Percentiles rank a stretch among this genome's conserved stretches.
Evolutionary conservation across 2,888 invertebrate genomes (phyloP).

Genomic region (Cepaea hortensis): DNA sequence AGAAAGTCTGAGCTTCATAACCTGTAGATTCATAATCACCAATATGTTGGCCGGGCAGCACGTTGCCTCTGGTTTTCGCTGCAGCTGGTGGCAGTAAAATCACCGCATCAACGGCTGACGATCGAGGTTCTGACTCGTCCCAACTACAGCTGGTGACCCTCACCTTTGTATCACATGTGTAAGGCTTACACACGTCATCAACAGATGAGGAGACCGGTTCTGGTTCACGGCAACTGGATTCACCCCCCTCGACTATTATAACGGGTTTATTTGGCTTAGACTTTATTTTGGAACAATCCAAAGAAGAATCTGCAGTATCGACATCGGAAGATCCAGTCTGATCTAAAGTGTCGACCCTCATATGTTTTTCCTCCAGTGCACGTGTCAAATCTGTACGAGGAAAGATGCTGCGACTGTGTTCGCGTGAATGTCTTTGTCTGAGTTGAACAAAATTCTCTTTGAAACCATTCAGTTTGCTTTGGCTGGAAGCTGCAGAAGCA

Average conservation of each 20-base stretch:
- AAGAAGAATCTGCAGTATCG: background rate
- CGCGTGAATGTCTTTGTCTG: background rate
- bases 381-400: background rate
- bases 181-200: background rate
- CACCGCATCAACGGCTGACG: background rate
- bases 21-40: background rate
- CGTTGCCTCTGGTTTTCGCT: background rate
- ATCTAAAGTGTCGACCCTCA: background rate
- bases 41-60: background rate
- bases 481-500: background rate
- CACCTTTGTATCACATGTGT: background rate
- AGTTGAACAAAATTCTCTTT: slow-evolving; percentile 13
- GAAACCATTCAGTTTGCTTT: background rate
- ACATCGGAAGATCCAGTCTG: background rate
- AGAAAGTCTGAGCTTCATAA: background rate
- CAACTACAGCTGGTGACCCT: background rate
- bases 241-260: background rate
- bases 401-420: background rate
- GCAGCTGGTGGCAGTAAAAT: background rate
- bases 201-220: background rate
- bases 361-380: too few species aligned
- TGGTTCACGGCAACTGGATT: background rate
- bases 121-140: background rate
- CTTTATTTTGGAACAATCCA: background rate
- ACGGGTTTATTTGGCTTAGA: background rate